These are phyloP conservation scores for Lochmaea crataegi DNA, from an alignment of 2,888 invertebrate genomes.

Conservation along the genomic window DNA sequence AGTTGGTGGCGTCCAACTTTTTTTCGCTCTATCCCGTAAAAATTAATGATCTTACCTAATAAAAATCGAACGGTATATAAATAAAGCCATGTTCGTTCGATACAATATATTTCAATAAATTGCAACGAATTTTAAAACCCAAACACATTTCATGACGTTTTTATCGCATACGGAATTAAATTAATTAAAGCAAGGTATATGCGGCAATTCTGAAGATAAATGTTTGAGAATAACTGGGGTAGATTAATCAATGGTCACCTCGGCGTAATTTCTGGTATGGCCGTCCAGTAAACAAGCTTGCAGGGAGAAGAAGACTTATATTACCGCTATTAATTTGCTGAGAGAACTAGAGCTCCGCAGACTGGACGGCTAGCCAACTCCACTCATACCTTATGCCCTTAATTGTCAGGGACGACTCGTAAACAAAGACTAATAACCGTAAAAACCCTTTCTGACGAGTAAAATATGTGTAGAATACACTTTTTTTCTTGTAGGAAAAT, in stretches of 20 bases:
- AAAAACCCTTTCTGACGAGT: conserved; percentile 31
- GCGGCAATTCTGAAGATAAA: conserved; percentile 52
- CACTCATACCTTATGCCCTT: conserved; percentile 57
- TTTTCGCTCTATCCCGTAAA: too few species aligned
- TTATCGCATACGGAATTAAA: conserved; percentile 27
- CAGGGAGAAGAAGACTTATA: conserved; percentile 63
- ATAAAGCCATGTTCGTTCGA: background rate
- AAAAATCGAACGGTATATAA: too few species aligned
- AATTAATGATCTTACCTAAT: too few species aligned
- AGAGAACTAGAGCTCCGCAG: conserved; percentile 49
- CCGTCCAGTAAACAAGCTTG: conserved; percentile 61
- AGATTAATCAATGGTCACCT: conserved; percentile 62
- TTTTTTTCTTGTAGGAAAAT: background rate
- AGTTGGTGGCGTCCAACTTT: too few species aligned
- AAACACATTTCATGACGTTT: conserved; percentile 31
- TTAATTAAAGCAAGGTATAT: conserved; percentile 46
- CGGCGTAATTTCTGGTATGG: conserved; percentile 58
- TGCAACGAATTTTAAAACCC: background rate
- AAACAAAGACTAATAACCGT: conserved; percentile 54
- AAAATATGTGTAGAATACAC: conserved; percentile 7
- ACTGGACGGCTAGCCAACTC: conserved; percentile 44
- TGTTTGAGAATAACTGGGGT: conserved; percentile 57
- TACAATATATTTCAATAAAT: background rate
- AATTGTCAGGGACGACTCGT: conserved; percentile 53
- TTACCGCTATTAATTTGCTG: conserved; percentile 65